Evolutionary conservation across 2,113 vertebrate genomes (phyloP).

Genomic region (Oxyruncus cristatus): DNA sequence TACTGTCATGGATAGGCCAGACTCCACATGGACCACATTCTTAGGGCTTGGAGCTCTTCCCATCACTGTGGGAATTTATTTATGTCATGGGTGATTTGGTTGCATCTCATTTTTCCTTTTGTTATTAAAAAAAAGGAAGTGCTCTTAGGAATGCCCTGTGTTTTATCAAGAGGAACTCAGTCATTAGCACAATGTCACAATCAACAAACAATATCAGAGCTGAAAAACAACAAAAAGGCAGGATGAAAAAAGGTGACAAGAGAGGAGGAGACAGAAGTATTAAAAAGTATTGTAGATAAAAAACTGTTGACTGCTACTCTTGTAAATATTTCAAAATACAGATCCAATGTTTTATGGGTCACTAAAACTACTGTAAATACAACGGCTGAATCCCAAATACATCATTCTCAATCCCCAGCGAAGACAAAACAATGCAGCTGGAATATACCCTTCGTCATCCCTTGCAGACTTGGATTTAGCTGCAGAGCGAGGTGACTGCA

Average conservation of each 20-base stretch:
- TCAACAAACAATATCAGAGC: not conserved
- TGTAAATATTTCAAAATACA: conserved; percentile 39
- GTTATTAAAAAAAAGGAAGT: not conserved
- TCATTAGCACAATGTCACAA: not conserved
- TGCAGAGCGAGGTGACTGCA: not conserved
- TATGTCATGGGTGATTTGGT: not conserved
- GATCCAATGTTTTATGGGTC: conserved; percentile 19
- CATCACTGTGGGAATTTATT: not conserved
- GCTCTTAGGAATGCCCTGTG: not conserved
- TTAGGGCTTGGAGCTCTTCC: not conserved
- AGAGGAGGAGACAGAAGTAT: not conserved
- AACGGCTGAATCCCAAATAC: conserved; percentile 58
- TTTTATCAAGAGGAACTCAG: not conserved
- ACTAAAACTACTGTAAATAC: conserved; percentile 68
- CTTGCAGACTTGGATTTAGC: conserved; percentile 7
- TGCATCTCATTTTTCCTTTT: not conserved
- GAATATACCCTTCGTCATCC: not conserved
- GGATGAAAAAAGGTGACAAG: not conserved
- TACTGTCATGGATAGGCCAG: not conserved
- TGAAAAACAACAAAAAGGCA: not conserved
- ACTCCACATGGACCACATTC: not conserved
- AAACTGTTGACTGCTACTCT: conserved; percentile 39
- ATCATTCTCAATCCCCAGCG: conserved; percentile 44
- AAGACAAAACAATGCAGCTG: conserved; percentile 46
- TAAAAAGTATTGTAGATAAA: conserved; percentile 31